Percentiles rank a stretch among this genome's conserved stretches.
phyloP scores from a whole-genome alignment of 2,113 vertebrate genomes.

The Limnothrissa miodon region DNA sequence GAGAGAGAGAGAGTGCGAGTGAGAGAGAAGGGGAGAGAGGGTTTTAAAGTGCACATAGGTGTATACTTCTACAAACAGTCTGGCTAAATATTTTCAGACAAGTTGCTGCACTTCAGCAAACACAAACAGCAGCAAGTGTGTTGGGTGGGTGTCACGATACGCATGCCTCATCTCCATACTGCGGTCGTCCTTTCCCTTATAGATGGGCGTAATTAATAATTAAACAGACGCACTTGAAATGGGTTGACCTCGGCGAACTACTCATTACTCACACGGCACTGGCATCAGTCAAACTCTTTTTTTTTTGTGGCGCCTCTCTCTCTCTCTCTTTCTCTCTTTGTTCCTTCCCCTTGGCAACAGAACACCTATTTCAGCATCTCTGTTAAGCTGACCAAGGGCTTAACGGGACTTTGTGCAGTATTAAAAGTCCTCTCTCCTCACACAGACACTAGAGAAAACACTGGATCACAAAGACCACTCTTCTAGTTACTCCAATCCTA shows the following conservation, averaged over 20 bases:
- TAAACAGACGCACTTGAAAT: slow-evolving; percentile 88
- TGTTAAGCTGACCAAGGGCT: slow-evolving; percentile 70
- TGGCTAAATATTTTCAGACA: background rate
- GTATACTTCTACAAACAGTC: background rate
- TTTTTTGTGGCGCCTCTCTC: slow-evolving; percentile 54
- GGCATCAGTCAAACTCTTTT: slow-evolving; percentile 83
- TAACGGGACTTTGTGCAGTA: slow-evolving; percentile 61
- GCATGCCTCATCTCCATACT: slow-evolving; percentile 85
- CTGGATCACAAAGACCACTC: slow-evolving; percentile 35
- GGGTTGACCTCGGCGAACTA: slow-evolving; percentile 90
- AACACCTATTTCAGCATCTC: slow-evolving; percentile 70
- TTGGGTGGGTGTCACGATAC: slow-evolving; percentile 50
- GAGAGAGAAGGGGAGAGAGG: background rate
- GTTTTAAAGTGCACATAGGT: background rate
- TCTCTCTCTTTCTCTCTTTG: slow-evolving; percentile 52
- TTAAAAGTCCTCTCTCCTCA: slow-evolving; percentile 62
- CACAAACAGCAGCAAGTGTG: background rate
- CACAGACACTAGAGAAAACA: slow-evolving; percentile 34
- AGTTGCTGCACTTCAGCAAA: background rate
- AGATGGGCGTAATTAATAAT: slow-evolving; percentile 98
- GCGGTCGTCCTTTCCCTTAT: slow-evolving; percentile 86
- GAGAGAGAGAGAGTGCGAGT: slow-evolving; percentile 24
- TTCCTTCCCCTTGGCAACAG: slow-evolving; percentile 56
- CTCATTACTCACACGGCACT: slow-evolving; percentile 92
- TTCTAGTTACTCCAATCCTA: slow-evolving; percentile 34